Evolutionary conservation across 2,113 vertebrate genomes (phyloP).

Genomic region (Datnioides undecimradiatus): DNA sequence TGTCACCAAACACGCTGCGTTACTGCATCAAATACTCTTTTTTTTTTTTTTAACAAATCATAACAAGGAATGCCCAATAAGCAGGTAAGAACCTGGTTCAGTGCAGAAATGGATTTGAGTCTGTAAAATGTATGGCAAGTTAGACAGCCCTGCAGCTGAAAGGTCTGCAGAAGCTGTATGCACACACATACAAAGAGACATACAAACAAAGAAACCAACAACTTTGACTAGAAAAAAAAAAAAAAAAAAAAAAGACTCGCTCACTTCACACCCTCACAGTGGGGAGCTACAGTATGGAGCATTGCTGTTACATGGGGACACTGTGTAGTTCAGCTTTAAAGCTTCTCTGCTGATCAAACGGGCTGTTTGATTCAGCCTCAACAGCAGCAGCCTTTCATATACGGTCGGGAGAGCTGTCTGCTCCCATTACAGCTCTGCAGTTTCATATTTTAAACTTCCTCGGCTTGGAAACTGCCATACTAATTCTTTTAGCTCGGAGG

Average conservation of each 20-base stretch:
- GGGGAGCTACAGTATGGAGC: conserved; percentile 12
- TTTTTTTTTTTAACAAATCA: neutral
- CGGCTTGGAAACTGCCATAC: conserved; percentile 1
- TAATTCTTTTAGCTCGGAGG: conserved; percentile 18
- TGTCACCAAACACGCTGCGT: too few species aligned
- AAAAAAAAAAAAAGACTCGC: neutral
- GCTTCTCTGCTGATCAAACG: conserved; percentile 66
- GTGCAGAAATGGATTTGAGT: neutral
- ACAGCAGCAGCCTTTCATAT: conserved; percentile 38
- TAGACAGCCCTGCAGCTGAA: neutral
- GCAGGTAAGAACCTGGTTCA: neutral
- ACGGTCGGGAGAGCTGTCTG: conserved; percentile 26
- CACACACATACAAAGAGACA: neutral
- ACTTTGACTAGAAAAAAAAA: neutral
- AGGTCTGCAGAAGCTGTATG: neutral
- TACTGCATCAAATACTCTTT: neutral
- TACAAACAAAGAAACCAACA: neutral
- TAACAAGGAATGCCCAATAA: neutral
- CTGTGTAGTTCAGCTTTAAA: conserved; percentile 63
- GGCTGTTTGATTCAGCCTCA: conserved; percentile 47
- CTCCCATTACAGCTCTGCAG: conserved; percentile 31
- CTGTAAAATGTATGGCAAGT: neutral
- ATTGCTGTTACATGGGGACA: conserved; percentile 34
- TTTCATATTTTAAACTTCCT: conserved; percentile 46
- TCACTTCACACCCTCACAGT: conserved; percentile 6